A percentile compares a stretch with the other conserved stretches of the same genome.
These are phyloP conservation scores for Zaprionus obscuricornis DNA, from an alignment of 2,888 invertebrate genomes.

Conservation along the genomic window DNA sequence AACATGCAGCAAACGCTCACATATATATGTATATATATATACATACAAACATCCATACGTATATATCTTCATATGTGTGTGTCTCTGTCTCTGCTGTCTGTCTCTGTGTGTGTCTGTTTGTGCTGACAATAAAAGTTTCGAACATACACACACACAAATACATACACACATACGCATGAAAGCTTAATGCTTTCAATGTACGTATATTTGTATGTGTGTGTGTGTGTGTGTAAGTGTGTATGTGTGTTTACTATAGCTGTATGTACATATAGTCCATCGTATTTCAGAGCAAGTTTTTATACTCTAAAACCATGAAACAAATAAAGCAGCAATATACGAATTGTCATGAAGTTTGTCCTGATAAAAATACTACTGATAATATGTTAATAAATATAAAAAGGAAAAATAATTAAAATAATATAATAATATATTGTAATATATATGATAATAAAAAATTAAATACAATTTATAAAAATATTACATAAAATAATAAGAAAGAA, in stretches of 20 bases:
- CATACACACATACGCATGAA: constrained; percentile 51
- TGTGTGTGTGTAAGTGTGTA: constrained; percentile 24
- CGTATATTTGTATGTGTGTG: constrained; percentile 23
- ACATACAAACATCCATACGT: constrained; percentile 10
- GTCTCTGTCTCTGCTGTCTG: constrained; percentile 24
- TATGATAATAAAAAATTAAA: too few relatives aligned
- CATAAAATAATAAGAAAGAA: too few relatives aligned
- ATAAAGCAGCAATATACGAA: constrained; percentile 15
- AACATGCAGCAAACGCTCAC: constrained; percentile 46
- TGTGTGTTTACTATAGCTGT: constrained; percentile 46
- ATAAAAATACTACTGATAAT: neutral
- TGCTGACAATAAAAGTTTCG: constrained; percentile 76
- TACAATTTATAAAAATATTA: too few relatives aligned
- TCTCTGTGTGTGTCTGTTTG: constrained; percentile 63
- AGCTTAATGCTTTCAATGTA: constrained; percentile 64
- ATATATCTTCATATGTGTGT: constrained; percentile 24
- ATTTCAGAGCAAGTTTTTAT: constrained; percentile 75
- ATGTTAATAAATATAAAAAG: too few relatives aligned
- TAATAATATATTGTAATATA: too few relatives aligned
- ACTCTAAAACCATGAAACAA: constrained; percentile 50
- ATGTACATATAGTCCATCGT: constrained; percentile 68
- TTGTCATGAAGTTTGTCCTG: neutral
- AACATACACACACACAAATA: constrained; percentile 51
- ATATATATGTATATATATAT: constrained; percentile 15
- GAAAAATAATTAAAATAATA: too few relatives aligned